These are phyloP conservation scores for Campoplex capitator DNA, from an alignment of 2,888 invertebrate species.

Conservation along the genomic window DNA sequence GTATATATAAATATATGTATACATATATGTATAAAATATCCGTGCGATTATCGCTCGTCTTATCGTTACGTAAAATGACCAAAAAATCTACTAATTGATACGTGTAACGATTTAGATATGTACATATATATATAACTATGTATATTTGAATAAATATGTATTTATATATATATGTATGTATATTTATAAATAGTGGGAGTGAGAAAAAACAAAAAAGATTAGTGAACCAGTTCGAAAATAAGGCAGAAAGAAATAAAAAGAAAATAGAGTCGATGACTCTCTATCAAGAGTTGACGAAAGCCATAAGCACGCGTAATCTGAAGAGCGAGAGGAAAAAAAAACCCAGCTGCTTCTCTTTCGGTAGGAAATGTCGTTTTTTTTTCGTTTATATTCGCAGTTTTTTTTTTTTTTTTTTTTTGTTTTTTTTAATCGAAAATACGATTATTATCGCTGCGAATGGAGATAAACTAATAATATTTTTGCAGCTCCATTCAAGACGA, in stretches of 20 bases:
- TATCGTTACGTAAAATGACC: constrained; percentile 83
- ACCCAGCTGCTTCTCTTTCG: background rate
- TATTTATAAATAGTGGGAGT: constrained; percentile 55
- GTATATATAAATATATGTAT: constrained; percentile 12
- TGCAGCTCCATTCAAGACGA: background rate
- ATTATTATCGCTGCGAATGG: background rate
- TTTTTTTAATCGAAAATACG: background rate
- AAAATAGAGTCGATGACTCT: background rate
- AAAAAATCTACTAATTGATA: constrained; percentile 78
- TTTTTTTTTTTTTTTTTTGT: no score
- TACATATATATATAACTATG: constrained; percentile 10
- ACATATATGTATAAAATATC: constrained; percentile 48
- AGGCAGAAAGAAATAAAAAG: constrained; percentile 11
- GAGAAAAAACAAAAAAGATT: constrained; percentile 11
- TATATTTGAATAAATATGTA: constrained; percentile 65
- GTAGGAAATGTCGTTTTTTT: background rate
- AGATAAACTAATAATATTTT: constrained; percentile 20
- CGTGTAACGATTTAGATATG: constrained; percentile 73
- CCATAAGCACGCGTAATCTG: background rate
- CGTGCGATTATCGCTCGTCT: constrained; percentile 70
- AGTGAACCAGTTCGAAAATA: constrained; percentile 49
- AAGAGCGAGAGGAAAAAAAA: background rate
- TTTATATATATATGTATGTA: constrained; percentile 70
- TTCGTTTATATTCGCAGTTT: background rate
- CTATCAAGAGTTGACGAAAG: background rate